Percentiles rank a stretch among this genome's conserved stretches.
These are phyloP conservation scores for Scaptomyza caliginosa DNA, from an alignment of 2,888 invertebrate genomes.

Conservation along the genomic window DNA sequence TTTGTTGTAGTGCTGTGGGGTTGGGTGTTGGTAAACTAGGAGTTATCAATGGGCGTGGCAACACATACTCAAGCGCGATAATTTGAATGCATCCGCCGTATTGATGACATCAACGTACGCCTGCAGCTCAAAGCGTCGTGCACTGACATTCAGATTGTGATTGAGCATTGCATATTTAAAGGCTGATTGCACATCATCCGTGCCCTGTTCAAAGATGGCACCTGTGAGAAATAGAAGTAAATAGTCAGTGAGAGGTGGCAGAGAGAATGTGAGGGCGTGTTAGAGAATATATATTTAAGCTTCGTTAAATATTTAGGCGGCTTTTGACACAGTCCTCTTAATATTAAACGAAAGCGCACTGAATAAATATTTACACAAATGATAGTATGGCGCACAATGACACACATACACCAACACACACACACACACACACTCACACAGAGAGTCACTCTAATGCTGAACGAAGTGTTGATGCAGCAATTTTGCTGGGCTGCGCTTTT, in stretches of 20 bases:
- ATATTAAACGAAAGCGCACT: conserved; percentile 71
- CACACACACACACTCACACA: conserved; percentile 1
- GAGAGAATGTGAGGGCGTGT: conserved; percentile 68
- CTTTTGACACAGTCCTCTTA: conserved; percentile 76
- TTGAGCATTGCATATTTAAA: conserved; percentile 95
- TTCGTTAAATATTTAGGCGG: conserved; percentile 74
- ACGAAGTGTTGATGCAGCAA: conserved; percentile 80
- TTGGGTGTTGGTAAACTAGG: conserved; percentile 3
- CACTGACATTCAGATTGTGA: conserved; percentile 93
- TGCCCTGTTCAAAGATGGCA: conserved; percentile 96
- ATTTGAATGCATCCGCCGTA: conserved; percentile 96
- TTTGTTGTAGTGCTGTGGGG: conserved; percentile 3
- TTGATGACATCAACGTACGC: conserved; percentile 96
- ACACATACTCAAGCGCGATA: conserved; percentile 94
- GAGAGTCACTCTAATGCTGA: conserved; percentile 55
- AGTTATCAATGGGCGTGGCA: conserved; percentile 13
- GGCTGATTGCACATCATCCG: conserved; percentile 95
- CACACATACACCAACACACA: conserved; percentile 6
- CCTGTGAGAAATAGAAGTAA: conserved; percentile 85
- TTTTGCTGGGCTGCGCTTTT: conserved; percentile 70
- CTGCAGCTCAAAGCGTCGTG: conserved; percentile 92
- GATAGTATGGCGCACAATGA: conserved; percentile 51
- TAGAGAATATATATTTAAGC: conserved; percentile 51
- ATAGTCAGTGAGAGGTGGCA: too few species aligned
- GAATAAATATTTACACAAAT: conserved; percentile 76